Conservation (phyloP, 2,888 invertebrate species). For the Muschampia staudingeri region DNA sequence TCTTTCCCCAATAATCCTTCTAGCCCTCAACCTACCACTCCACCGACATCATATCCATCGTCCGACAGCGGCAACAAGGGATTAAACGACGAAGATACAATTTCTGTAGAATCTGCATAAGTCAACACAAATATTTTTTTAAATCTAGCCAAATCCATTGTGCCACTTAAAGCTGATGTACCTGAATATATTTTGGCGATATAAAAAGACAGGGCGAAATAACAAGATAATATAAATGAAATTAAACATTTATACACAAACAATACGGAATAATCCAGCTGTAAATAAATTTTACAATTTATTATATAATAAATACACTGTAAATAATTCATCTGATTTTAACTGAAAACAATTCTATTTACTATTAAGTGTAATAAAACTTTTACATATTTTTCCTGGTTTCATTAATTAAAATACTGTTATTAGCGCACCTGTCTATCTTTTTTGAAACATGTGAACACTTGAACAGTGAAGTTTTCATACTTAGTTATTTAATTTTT, state of each 20-base stretch:
- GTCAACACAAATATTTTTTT: background rate
- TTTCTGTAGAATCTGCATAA: slow-evolving; percentile 86
- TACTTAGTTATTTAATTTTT: too few relatives aligned
- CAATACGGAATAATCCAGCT: background rate
- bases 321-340: background rate
- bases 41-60: slow-evolving; percentile 77
- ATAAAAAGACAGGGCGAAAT: background rate
- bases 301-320: background rate
- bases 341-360: background rate
- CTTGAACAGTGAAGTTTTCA: too few relatives aligned
- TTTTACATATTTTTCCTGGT: background rate
- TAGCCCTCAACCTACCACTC: slow-evolving; percentile 70
- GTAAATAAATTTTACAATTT: background rate
- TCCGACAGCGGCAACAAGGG: slow-evolving; percentile 75
- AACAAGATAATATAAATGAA: too few relatives aligned
- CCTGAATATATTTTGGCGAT: slow-evolving; percentile 14
- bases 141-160: background rate
- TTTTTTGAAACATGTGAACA: too few relatives aligned
- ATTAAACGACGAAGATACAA: slow-evolving; percentile 85
- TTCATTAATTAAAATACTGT: background rate
- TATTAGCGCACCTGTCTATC: too few relatives aligned
- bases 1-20: slow-evolving; percentile 64
- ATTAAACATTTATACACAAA: background rate
- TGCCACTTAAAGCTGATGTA: background rate
- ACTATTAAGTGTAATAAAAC: slow-evolving; percentile 12